Evolutionary conservation across 2,888 invertebrate genomes (phyloP), one percentile per base, ranked within the genome.

Genomic region (Malthinus flaveolus): DNA sequence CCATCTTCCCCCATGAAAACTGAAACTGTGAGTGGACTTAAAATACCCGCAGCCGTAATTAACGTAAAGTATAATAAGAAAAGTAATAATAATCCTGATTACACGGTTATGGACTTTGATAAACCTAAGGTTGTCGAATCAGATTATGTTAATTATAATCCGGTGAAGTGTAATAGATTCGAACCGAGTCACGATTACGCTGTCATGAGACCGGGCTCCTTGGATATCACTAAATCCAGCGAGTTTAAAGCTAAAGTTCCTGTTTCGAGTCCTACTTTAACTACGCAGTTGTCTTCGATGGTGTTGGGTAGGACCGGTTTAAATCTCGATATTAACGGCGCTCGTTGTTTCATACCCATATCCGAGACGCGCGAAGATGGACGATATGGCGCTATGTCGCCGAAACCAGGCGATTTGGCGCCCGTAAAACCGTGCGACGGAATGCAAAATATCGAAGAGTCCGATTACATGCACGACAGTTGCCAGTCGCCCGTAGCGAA

Each of bases 1-100:
- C 88, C 88, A 0, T 83, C 84, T 10, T 86, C 87, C 1, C 87
- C 87, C 0, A 79, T 82, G 13, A 85, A 84, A 62, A 63, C 64
- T n/a, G 32, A 23, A 32, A 10, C 45, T 15, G 55, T 55, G 4
- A 71, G 61, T 64, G 66, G 71, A n/a, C 57, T 75, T n/a, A 70
- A 72, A 54, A 66, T 72, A 47, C 73, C 73, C n/a, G 66, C 70
- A 3, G 68, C 73, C 4, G 66, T 73, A 42, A 53, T 74, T 42
- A 74, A 71, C 54, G 68, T 70, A 35, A 60, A 71, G 42, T 72
- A 72, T 63, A 70, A 69, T 23, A 34, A 48, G 32, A 34, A 48
- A 32, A 15, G 13, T 11, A 39, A 39, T 13, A 39, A 44, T 32
- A 63, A 54, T 39, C 69, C 66, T 11, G 76, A 76, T 56, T 78